These are phyloP conservation scores for Drosophila insularis DNA, from an alignment of 1,140 invertebrate species.

Conservation along the genomic window DNA sequence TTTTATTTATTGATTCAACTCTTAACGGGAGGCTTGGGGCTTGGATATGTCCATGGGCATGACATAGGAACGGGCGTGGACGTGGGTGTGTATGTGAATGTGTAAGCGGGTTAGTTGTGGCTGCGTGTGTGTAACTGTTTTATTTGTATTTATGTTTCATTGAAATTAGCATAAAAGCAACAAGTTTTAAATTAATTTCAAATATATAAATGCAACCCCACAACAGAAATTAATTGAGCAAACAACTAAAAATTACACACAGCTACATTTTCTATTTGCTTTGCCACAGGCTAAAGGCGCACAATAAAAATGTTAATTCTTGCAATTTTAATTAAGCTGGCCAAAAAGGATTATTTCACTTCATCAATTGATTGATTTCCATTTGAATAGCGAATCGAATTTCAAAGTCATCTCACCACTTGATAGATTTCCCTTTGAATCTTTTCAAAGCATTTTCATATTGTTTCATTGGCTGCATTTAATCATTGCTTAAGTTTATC, in stretches of 20 bases:
- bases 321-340: neutral
- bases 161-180: conserved; percentile 46
- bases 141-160: conserved; percentile 28
- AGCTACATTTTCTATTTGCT: neutral
- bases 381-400: conserved; percentile 5
- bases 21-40: neutral
- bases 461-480: neutral
- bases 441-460: conserved; percentile 1
- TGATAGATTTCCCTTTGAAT: neutral
- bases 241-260: neutral
- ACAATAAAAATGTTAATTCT: neutral
- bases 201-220: conserved; percentile 1
- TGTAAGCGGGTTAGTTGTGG: neutral
- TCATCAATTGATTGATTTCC: neutral
- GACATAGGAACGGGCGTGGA: neutral
- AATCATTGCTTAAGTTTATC: neutral
- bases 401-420: conserved; percentile 8
- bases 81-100: conserved; percentile 1
- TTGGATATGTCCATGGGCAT: neutral
- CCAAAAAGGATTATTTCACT: neutral
- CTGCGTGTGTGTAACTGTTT: neutral
- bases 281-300: neutral
- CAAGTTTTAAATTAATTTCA: conserved; percentile 26
- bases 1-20: conserved; percentile 50
- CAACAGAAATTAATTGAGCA: conserved; percentile 5